Conservation (phyloP, 2,113 vertebrate genomes). For the Piaya cayana region DNA sequence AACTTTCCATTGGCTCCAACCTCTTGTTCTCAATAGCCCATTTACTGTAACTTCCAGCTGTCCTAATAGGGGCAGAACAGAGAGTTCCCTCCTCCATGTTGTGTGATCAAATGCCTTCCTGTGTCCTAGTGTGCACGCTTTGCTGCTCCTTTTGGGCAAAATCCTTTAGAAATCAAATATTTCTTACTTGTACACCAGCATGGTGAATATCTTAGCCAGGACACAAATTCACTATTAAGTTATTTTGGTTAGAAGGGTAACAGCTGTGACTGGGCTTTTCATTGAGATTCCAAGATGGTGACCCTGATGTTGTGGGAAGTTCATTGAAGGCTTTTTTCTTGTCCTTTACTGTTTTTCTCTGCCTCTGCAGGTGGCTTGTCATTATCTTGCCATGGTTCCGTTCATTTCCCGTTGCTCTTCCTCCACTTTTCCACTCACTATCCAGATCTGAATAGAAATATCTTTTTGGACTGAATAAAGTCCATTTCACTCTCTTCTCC, state of each 20-base stretch:
- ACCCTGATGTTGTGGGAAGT: background rate
- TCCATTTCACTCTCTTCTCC: background rate
- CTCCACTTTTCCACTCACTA: background rate
- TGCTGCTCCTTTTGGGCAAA: constrained; percentile 30
- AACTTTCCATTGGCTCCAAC: constrained; percentile 54
- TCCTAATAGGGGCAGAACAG: constrained; percentile 5
- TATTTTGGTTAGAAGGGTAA: background rate
- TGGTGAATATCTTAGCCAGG: background rate
- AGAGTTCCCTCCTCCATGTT: background rate
- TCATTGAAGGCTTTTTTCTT: background rate
- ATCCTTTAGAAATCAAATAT: constrained; percentile 13
- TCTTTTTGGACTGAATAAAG: background rate
- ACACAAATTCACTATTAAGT: background rate
- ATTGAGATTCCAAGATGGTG: background rate
- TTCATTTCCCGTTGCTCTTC: background rate
- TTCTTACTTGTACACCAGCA: background rate
- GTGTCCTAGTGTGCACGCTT: constrained; percentile 20
- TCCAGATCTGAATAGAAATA: background rate
- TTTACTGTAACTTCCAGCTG: constrained; percentile 56
- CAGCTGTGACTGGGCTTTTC: background rate
- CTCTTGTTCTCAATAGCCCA: constrained; percentile 55
- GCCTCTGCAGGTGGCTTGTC: background rate
- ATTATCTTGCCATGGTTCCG: background rate
- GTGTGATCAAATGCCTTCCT: constrained; percentile 31
- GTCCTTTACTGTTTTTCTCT: background rate